Base-by-base conservation (phyloP, 1,140 invertebrate species). In the Epicauta chinensis region DNA sequence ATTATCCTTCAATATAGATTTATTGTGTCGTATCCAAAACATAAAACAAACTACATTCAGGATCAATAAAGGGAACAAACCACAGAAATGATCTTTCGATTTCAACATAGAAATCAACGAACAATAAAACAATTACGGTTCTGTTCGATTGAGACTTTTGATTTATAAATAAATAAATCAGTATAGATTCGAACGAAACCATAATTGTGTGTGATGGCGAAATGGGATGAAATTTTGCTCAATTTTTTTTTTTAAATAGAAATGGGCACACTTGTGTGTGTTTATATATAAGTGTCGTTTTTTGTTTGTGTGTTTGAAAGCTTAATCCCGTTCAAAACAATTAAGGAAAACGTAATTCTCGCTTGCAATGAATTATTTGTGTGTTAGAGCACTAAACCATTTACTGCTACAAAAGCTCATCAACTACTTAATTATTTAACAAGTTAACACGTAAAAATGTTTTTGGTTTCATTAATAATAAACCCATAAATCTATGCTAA, bases 261-360 rank as follows among this genome's bases (percentile, higher is more conserved):
- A 23, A 23, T 23, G n/a, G n/a, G n/a, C n/a, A n/a, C n/a, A 23
- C 23, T 5, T 5, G 23, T 23, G 23, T 23, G 23, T 23, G n/a
- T n/a, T n/a, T n/a, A n/a, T n/a, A n/a, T n/a, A n/a, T 23, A 23
- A 23, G 23, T 23, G 23, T 23, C 7, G 23, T 23, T 23, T 23
- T 7, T 23, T 23, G 7, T 23, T 23, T 23, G 16, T 47, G 45
- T 41, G 17, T 46, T 23, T 39, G 44, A 46, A 53, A 53, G 51
- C 43, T 53, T 53, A 47, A 53, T 53, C 51, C 51, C 44, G 43
- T 45, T 47, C 16, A 34, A 16, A 53, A 47, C 45, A 35, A 47
- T 47, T 47, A 47, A 34, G 13, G 16, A 47, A 47, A 14, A 43
- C 41, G 13, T 41, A 41, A 29, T 43, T 46, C 43, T 34, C 43